A percentile compares a stretch with the other conserved stretches of the same genome.
phyloP scores from a whole-genome alignment of 37 sponge, comb jelly and placozoan species.

The Tethya wilhelma region DNA sequence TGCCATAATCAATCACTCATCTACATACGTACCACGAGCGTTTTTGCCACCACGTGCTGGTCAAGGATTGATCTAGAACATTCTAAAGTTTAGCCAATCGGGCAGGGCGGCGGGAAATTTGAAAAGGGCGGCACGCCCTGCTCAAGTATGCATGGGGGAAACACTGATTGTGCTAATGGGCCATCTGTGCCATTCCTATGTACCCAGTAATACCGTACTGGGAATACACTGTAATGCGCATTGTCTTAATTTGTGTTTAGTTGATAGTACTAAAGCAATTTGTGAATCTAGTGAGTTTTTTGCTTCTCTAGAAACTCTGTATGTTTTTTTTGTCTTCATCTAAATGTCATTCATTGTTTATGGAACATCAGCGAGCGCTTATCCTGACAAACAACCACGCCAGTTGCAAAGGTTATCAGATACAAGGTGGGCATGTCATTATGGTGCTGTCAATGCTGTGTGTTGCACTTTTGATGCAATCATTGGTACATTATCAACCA shows the following conservation, averaged over 20 bases:
- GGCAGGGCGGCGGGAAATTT: too few species aligned
- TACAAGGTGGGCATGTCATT: conserved; percentile 46
- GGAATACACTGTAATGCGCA: conserved; percentile 60
- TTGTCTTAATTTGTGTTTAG: conserved; percentile 25
- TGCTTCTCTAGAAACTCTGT: conserved; percentile 42
- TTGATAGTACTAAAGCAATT: conserved; percentile 20
- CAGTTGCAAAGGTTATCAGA: conserved; percentile 50
- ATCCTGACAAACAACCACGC: conserved; percentile 48
- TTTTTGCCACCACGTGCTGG: too few species aligned
- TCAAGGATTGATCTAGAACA: too few species aligned
- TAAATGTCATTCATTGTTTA: conserved; percentile 41
- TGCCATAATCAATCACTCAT: too few species aligned
- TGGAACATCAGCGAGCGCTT: conserved; percentile 38
- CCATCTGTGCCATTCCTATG: too few species aligned
- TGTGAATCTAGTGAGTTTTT: conserved; percentile 42
- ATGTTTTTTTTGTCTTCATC: conserved; percentile 40
- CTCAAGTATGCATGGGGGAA: too few species aligned
- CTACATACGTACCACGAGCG: too few species aligned
- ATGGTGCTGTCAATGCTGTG: conserved; percentile 29
- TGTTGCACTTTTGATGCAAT: conserved; percentile 32
- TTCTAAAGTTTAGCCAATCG: too few species aligned
- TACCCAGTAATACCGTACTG: too few species aligned
- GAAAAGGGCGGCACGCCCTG: too few species aligned
- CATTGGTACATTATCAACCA: too few species aligned
- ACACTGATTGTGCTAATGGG: too few species aligned